Percentiles rank a stretch among this genome's conserved stretches.
These are phyloP conservation scores for Anneissia japonica DNA, from an alignment of 35 echinoderm and acorn worm genomes.

Conservation along the genomic window DNA sequence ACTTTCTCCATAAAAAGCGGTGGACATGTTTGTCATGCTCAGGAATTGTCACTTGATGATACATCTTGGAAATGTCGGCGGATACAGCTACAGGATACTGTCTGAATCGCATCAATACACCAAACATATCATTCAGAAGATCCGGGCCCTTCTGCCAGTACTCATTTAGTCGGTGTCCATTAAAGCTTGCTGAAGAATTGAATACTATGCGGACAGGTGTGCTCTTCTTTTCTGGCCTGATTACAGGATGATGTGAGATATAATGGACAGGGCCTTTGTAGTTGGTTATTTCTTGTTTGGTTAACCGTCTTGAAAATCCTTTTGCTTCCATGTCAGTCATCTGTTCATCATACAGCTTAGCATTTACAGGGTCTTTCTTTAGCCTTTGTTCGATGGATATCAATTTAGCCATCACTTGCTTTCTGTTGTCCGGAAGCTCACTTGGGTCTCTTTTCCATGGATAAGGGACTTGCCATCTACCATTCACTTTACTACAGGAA, in stretches of 20 bases:
- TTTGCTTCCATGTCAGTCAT: slow-evolving; percentile 4
- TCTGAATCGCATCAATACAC: slow-evolving; percentile 17
- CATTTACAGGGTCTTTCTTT: background rate
- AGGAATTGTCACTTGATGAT: slow-evolving; percentile 8
- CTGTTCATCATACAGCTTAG: slow-evolving; percentile 1
- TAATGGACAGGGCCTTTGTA: slow-evolving; percentile 60
- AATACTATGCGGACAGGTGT: slow-evolving; percentile 59
- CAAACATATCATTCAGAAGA: slow-evolving; percentile 21
- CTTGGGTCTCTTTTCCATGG: slow-evolving; percentile 15
- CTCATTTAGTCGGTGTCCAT: slow-evolving; percentile 59
- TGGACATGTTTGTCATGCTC: slow-evolving; percentile 31
- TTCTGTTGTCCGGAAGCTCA: slow-evolving; percentile 14
- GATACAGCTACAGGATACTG: background rate
- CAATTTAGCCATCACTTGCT: background rate
- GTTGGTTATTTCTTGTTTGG: background rate
- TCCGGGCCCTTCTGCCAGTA: slow-evolving; percentile 54
- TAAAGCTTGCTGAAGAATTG: slow-evolving; percentile 38
- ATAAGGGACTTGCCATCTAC: slow-evolving; percentile 3
- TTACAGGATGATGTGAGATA: slow-evolving; percentile 52
- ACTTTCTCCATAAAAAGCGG: slow-evolving; percentile 19
- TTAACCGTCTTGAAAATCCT: slow-evolving; percentile 5
- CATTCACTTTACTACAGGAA: background rate
- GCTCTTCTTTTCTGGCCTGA: slow-evolving; percentile 60
- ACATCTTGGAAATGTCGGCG: slow-evolving; percentile 17
- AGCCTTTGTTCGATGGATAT: background rate